These are phyloP conservation scores for Percina caprodes DNA, from an alignment of 2,113 vertebrate species.

Conservation along the genomic window DNA sequence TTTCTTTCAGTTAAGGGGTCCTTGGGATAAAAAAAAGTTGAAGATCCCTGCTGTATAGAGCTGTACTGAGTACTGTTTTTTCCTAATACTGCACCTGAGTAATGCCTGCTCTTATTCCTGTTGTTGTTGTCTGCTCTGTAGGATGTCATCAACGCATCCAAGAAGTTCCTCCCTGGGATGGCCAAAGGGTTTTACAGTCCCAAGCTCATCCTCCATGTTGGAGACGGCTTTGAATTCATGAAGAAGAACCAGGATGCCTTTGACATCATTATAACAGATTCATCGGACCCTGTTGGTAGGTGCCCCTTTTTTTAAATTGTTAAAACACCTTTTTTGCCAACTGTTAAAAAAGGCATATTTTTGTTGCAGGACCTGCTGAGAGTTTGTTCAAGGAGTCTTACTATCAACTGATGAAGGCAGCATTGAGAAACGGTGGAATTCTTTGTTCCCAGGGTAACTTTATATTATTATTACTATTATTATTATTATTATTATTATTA, in stretches of 20 bases:
- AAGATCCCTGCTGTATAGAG: too few relatives aligned
- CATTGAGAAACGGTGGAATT: constrained; percentile 91
- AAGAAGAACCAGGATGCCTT: constrained; percentile 98
- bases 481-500: too few relatives aligned
- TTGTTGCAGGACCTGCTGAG: constrained; percentile 91
- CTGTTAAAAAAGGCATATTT: not conserved
- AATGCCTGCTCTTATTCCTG: not conserved
- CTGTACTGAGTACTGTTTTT: not conserved
- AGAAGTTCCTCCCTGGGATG: constrained; percentile 97
- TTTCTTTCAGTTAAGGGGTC: too few relatives aligned
- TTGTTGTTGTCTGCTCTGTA: constrained; percentile 70
- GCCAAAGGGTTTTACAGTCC: constrained; percentile 94
- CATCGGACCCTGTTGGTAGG: constrained; percentile 97
- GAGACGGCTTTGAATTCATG: constrained; percentile 99
- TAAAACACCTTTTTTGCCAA: not conserved
- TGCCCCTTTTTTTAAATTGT: not conserved
- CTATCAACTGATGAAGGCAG: constrained; percentile 97
- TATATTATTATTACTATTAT: too few relatives aligned
- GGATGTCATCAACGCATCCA: constrained; percentile 97
- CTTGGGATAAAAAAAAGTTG: too few relatives aligned
- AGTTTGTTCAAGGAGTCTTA: constrained; percentile 98
- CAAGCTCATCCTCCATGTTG: constrained; percentile 93
- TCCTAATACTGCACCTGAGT: not conserved
- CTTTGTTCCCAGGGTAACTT: constrained; percentile 96
- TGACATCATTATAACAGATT: constrained; percentile 97